Base-by-base conservation (phyloP, 1,140 invertebrate genomes). In the Manduca sexta region DNA sequence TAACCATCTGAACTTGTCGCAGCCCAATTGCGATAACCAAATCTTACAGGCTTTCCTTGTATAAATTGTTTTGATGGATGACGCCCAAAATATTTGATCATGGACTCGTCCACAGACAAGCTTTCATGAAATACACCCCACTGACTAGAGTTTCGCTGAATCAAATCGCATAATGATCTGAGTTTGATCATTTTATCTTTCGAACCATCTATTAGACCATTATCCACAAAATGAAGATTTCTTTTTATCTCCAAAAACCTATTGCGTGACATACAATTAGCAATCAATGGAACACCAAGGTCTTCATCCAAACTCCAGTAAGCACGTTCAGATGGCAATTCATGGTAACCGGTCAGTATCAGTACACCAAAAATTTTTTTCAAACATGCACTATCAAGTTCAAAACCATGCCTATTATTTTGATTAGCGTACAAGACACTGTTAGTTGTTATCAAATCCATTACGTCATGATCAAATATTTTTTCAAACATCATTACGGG, bases 291-390 rank as follows among this genome's bases (percentile, higher is more conserved):
- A 46, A 74, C 65, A 34, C 59, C 56, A 56, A 73, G 49, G 49
- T 71, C 71, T 56, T 64, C 60, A 58, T 62, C 60, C 34, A 56
- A 52, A 54, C 60, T 60, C 71, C 71, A 74, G 45, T 74, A 74
- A 50, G 48, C 30, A 51, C 55, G 51, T 63, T 73, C 62, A 42
- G 43, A 42, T 35, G 67, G 69, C 33, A 67, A 47, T 54, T 58
- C 45, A 53, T 74, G 64, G 45, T 77, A 77, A 31, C 69, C 71
- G 38, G 60, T 52, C 33, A 73, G 37, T 50, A 74, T 67, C 46
- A 74, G 52, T 49, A 74, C 59, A 38, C 59, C 66, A 26, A 76
- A 47, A 54, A 67, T 59, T 56, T 52, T 61, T 56, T 62, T 64
- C 44, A 76, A 61, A 54, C 64, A 54, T 39, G 52, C 49, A 37